phyloP scores from a whole-genome alignment of 2,888 invertebrate species.

The Idaea straminata region DNA sequence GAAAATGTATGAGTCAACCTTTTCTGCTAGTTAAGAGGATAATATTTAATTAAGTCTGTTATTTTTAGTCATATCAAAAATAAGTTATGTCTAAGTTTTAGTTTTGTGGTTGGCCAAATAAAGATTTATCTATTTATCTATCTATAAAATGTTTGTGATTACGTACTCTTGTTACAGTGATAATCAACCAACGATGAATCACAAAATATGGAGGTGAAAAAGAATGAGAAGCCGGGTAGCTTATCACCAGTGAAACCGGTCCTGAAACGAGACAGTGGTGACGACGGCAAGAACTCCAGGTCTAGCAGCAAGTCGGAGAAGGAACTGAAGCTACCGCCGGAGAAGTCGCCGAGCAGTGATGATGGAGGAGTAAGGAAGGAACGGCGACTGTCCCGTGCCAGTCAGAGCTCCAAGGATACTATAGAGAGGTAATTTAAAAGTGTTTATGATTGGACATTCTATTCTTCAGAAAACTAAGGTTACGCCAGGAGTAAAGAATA shows the following conservation, averaged over 20 bases:
- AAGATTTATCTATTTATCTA: neutral
- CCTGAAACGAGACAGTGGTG: slow-evolving; percentile 55
- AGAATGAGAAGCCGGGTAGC: slow-evolving; percentile 68
- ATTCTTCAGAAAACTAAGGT: too few species aligned
- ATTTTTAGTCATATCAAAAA: too few species aligned
- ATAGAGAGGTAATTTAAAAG: slow-evolving; percentile 56
- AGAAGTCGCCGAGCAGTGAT: slow-evolving; percentile 55
- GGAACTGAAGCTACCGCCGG: slow-evolving; percentile 60
- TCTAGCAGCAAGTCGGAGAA: slow-evolving; percentile 65
- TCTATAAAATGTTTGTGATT: too few species aligned
- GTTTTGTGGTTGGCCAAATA: too few species aligned
- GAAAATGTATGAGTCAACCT: too few species aligned
- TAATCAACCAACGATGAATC: slow-evolving; percentile 53
- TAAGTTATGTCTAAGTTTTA: too few species aligned
- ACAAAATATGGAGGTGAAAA: slow-evolving; percentile 74
- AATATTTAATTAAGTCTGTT: too few species aligned
- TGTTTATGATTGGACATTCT: neutral
- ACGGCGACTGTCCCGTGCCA: slow-evolving; percentile 54
- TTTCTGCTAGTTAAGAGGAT: too few species aligned
- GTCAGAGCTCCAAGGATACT: slow-evolving; percentile 66
- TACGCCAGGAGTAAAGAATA: too few species aligned
- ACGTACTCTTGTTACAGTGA: slow-evolving; percentile 38
- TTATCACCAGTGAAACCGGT: slow-evolving; percentile 63
- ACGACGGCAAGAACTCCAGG: slow-evolving; percentile 55
- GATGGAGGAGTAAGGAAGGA: slow-evolving; percentile 55